Evolutionary conservation across 2,888 invertebrate species (phyloP).

Genomic region (Catocala sponsa): DNA sequence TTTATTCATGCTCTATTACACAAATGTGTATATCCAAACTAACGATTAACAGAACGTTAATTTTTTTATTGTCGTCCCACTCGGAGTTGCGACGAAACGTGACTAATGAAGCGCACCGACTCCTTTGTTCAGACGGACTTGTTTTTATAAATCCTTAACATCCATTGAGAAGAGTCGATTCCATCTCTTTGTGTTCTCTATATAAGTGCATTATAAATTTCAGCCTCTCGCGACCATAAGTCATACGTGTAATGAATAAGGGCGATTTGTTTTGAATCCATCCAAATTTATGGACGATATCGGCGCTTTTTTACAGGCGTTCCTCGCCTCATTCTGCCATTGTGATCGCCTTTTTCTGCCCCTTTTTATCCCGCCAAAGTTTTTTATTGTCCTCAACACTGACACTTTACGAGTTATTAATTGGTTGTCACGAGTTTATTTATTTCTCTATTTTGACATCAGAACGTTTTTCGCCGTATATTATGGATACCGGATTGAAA

Average conservation of each 20-base stretch:
- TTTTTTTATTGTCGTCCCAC: slow-evolving; percentile 60
- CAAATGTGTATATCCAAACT: slow-evolving; percentile 51
- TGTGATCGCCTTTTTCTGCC: slow-evolving; percentile 84
- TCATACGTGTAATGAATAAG: slow-evolving; percentile 88
- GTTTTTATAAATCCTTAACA: slow-evolving; percentile 68
- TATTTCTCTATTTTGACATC: slow-evolving; percentile 87
- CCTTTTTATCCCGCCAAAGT: slow-evolving; percentile 76
- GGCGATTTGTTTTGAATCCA: slow-evolving; percentile 88
- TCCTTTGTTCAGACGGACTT: slow-evolving; percentile 67
- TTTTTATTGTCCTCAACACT: slow-evolving; percentile 83
- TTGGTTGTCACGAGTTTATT: slow-evolving; percentile 87
- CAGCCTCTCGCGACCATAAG: slow-evolving; percentile 78
- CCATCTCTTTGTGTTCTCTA: slow-evolving; percentile 75
- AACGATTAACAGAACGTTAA: slow-evolving; percentile 50
- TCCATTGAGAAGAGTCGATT: slow-evolving; percentile 61
- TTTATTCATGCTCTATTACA: slow-evolving; percentile 61
- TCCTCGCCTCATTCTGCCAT: slow-evolving; percentile 82
- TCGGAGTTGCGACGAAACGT: slow-evolving; percentile 66
- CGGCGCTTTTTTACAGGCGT: slow-evolving; percentile 83
- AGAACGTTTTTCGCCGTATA: slow-evolving; percentile 83
- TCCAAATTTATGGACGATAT: slow-evolving; percentile 86
- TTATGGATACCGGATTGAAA: slow-evolving; percentile 85
- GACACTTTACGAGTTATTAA: slow-evolving; percentile 89
- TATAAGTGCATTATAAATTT: slow-evolving; percentile 82
- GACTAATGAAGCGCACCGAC: slow-evolving; percentile 79